These are phyloP conservation scores for Cephus cinctus DNA, from an alignment of 1,140 invertebrate genomes.

Conservation along the genomic window DNA sequence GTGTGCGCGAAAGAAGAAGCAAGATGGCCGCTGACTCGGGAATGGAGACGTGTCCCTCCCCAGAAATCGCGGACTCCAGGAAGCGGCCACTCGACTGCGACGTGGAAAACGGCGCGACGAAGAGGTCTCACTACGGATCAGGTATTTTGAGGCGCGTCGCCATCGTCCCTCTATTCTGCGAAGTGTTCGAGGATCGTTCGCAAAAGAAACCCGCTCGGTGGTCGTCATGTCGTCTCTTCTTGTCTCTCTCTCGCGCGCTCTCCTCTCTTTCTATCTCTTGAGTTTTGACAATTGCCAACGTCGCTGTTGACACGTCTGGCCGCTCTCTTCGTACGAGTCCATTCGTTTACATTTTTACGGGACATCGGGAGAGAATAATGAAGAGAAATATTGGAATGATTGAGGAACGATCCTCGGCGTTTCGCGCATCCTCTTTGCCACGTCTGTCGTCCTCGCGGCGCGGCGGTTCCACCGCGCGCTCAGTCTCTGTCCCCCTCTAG, in stretches of 20 bases:
- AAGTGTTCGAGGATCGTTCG: too few relatives aligned
- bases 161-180: constrained; percentile 5
- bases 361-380: not conserved
- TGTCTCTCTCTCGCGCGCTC: not conserved
- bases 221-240: not conserved
- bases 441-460: too few relatives aligned
- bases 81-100: constrained; percentile 85
- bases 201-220: constrained; percentile 8
- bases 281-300: not conserved
- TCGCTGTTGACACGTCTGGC: not conserved
- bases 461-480: too few relatives aligned
- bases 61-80: constrained; percentile 77
- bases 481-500: constrained; percentile 17
- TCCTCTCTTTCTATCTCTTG: constrained; percentile 24
- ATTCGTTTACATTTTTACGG: not conserved
- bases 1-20: constrained; percentile 24
- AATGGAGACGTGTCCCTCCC: constrained; percentile 80
- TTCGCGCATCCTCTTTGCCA: constrained; percentile 32
- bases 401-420: too few relatives aligned
- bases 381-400: too few relatives aligned
- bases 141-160: constrained; percentile 58
- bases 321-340: not conserved
- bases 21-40: constrained; percentile 79
- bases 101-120: constrained; percentile 81
- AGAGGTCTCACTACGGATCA: constrained; percentile 85